These are phyloP conservation scores for Rhynchonema sp. DNA, from an alignment of 2,888 invertebrate species.

Conservation along the genomic window DNA sequence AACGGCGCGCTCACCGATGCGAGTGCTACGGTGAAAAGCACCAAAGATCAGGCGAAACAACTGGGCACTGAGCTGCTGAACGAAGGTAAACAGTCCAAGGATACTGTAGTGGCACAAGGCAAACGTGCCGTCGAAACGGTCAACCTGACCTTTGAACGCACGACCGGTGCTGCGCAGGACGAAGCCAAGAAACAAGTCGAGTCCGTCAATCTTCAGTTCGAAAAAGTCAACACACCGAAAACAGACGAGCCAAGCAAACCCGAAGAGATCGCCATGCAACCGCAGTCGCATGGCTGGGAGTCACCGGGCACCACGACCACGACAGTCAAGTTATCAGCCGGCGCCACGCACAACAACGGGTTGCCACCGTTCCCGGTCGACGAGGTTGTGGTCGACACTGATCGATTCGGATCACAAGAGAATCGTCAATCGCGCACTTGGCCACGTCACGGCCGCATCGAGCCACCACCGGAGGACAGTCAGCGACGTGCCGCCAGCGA, in stretches of 20 bases:
- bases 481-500: background rate
- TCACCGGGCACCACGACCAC: background rate
- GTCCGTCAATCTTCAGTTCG: background rate
- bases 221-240: background rate
- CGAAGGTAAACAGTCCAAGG: no score
- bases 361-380: background rate
- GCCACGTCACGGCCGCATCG: background rate
- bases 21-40: no score
- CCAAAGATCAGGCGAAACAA: no score
- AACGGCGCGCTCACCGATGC: no score
- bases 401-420: background rate
- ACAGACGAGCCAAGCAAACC: background rate
- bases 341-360: background rate
- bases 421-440: background rate
- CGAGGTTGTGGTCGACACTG: background rate
- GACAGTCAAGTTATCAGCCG: background rate
- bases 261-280: background rate
- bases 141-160: background rate
- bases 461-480: background rate
- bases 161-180: background rate
- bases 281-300: background rate
- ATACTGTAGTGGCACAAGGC: no score
- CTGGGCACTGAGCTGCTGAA: no score
- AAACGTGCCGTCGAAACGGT: background rate
- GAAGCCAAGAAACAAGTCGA: background rate